These are phyloP conservation scores for Mormyrus iriodes DNA, from an alignment of 2,113 vertebrate genomes.

Conservation along the genomic window DNA sequence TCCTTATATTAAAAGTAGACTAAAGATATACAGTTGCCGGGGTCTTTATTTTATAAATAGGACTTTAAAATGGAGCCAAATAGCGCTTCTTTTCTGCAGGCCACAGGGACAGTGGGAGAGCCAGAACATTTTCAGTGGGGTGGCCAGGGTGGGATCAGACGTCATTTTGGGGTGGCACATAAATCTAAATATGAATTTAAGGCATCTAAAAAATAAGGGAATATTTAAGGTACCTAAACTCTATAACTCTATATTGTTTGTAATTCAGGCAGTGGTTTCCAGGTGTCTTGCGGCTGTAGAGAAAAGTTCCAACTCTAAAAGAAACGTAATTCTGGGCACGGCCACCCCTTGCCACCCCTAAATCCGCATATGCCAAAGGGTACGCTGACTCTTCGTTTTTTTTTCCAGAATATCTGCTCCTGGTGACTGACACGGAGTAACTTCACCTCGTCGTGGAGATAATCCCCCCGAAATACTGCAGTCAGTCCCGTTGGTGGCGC, in stretches of 20 bases:
- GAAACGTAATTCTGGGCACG: background rate
- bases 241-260: too few relatives aligned
- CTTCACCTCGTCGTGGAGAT: constrained; percentile 50
- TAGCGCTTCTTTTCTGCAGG: background rate
- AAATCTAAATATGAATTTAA: background rate
- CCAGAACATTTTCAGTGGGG: background rate
- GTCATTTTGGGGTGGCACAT: background rate
- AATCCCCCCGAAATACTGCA: constrained; percentile 49
- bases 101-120: constrained; percentile 24
- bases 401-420: too few relatives aligned
- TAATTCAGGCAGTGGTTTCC: too few relatives aligned
- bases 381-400: too few relatives aligned
- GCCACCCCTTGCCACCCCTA: too few relatives aligned
- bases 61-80: background rate
- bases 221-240: too few relatives aligned
- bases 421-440: too few relatives aligned
- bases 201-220: constrained; percentile 29
- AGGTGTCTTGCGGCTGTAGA: too few relatives aligned
- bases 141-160: background rate
- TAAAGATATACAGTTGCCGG: background rate
- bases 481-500: constrained; percentile 64
- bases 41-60: background rate
- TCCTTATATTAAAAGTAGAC: background rate
- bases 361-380: too few relatives aligned
- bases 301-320: too few relatives aligned